These are phyloP conservation scores for Onychomys leucogaster DNA, from an alignment of 2,797 vertebrate genomes.

Conservation along the genomic window DNA sequence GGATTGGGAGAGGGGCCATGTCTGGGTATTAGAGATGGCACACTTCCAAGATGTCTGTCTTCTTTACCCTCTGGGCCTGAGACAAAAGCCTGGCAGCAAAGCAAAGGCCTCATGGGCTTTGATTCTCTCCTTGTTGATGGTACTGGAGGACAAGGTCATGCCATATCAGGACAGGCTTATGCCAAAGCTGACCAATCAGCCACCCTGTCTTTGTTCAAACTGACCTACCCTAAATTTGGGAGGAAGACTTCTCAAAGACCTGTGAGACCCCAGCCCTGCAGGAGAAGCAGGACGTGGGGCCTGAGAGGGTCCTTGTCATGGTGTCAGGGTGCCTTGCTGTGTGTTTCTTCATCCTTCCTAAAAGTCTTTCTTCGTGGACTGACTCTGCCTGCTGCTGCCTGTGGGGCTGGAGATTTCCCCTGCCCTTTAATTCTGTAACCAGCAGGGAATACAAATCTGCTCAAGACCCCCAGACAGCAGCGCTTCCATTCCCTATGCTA, in stretches of 20 bases:
- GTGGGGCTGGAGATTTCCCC: neutral
- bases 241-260: neutral
- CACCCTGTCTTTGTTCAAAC: neutral
- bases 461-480: neutral
- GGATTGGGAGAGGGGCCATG: neutral
- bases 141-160: neutral
- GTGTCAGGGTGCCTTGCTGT: too few species aligned
- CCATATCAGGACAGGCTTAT: neutral
- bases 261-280: too few species aligned
- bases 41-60: neutral
- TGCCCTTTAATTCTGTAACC: neutral
- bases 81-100: neutral
- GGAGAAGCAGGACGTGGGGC: neutral
- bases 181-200: neutral
- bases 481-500: neutral
- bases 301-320: neutral
- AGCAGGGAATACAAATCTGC: neutral
- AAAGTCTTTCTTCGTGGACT: neutral
- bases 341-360: neutral
- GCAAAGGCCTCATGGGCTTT: neutral
- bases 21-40: too few species aligned
- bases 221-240: neutral
- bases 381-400: neutral
- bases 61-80: neutral
- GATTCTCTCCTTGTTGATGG: neutral